Conservation (phyloP, 1,140 invertebrate species). For the Stratiolaelaps scimitus region DNA sequence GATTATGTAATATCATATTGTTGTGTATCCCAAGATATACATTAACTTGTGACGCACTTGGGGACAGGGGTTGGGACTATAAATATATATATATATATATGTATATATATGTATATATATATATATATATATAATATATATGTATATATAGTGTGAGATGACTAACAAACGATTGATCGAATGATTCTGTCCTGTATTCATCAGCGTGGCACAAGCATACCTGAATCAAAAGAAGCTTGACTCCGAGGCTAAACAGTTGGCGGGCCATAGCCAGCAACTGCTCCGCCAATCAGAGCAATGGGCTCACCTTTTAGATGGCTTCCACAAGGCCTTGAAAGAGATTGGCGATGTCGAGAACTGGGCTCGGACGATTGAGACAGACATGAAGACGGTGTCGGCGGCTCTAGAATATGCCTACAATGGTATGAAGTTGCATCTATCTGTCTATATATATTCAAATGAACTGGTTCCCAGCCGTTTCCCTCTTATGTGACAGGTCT, state of each 20-base stretch:
- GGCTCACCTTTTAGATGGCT: slow-evolving; percentile 82
- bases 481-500: no score
- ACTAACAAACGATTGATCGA: neutral
- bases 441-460: no score
- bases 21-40: no score
- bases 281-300: slow-evolving; percentile 92
- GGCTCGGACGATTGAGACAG: slow-evolving; percentile 89
- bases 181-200: no score
- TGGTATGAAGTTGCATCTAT: slow-evolving; percentile 44
- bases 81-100: no score
- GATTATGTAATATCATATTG: no score
- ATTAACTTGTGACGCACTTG: no score
- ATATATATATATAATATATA: no score
- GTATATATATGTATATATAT: no score
- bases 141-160: no score
- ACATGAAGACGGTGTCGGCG: slow-evolving; percentile 82
- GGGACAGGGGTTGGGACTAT: no score
- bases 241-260: slow-evolving; percentile 90
- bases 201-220: slow-evolving; percentile 85
- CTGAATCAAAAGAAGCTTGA: slow-evolving; percentile 94
- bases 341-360: slow-evolving; percentile 98
- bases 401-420: slow-evolving; percentile 91
- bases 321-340: slow-evolving; percentile 91
- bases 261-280: slow-evolving; percentile 82
- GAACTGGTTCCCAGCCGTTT: no score